These are phyloP conservation scores for Polypedilum vanderplanki DNA, from an alignment of 1,140 invertebrate genomes.

Conservation along the genomic window DNA sequence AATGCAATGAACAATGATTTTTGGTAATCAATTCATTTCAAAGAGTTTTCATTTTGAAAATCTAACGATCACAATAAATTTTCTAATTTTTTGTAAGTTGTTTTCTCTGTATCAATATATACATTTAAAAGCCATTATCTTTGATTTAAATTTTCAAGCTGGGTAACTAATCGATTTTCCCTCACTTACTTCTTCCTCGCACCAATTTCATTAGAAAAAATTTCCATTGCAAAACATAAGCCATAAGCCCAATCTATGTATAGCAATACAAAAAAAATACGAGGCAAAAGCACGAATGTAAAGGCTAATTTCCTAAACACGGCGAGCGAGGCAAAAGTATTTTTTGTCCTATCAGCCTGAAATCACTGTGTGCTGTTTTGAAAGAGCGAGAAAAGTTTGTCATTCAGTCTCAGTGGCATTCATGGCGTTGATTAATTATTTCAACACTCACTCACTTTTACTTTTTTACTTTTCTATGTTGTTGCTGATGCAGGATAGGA, in stretches of 20 bases:
- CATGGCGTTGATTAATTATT: slow-evolving; percentile 9
- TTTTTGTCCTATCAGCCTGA: neutral
- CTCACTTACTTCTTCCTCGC: neutral
- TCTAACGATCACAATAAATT: too few species aligned
- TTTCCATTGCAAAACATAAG: neutral
- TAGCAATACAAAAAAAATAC: neutral
- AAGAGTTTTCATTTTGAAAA: too few species aligned
- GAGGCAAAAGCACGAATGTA: neutral
- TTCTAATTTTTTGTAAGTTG: too few species aligned
- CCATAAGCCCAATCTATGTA: neutral
- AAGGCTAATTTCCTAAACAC: slow-evolving; percentile 17
- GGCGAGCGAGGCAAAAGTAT: neutral
- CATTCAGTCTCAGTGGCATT: neutral
- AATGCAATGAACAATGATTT: too few species aligned
- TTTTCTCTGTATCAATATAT: too few species aligned
- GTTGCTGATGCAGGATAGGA: slow-evolving; percentile 55
- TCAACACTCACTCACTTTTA: neutral
- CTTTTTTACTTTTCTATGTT: neutral
- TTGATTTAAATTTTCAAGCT: neutral
- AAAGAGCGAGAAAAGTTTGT: neutral
- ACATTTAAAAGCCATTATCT: too few species aligned
- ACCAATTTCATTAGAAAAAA: too few species aligned
- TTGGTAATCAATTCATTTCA: too few species aligned
- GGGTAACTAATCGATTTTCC: neutral
- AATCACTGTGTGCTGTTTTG: neutral